These are phyloP conservation scores for Takifugu rubripes DNA, from an alignment of 2,797 vertebrate genomes.

Conservation along the genomic window DNA sequence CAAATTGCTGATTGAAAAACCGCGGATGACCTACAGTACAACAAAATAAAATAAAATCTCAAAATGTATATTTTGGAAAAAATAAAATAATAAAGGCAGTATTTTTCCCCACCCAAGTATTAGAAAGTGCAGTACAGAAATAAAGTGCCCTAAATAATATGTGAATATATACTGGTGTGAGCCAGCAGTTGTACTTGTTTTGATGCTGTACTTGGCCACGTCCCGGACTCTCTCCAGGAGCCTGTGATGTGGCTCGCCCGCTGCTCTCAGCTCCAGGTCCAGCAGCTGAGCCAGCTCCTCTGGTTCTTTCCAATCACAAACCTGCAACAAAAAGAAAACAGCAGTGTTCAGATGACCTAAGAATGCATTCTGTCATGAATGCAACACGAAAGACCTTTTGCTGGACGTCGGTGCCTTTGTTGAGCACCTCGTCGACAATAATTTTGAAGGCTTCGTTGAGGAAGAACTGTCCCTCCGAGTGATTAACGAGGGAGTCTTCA, in stretches of 20 bases:
- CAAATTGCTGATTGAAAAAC: conserved; percentile 88
- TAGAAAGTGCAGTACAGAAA: too few relatives aligned
- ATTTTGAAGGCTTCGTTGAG: conserved; percentile 78
- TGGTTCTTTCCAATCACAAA: conserved; percentile 84
- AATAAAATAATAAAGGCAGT: too few relatives aligned
- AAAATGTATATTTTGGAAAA: too few relatives aligned
- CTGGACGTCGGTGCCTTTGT: conserved; percentile 75
- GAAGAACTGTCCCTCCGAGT: conserved; percentile 72
- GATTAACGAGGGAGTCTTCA: conserved; percentile 56
- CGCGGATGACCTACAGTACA: conserved; percentile 79
- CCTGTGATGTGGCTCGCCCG: conserved; percentile 70
- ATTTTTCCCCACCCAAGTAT: too few relatives aligned
- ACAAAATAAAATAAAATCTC: too few relatives aligned
- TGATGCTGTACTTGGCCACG: conserved; percentile 83
- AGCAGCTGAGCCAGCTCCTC: conserved; percentile 77
- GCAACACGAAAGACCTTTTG: conserved; percentile 73
- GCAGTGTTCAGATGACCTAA: neutral
- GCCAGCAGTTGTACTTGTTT: conserved; percentile 75
- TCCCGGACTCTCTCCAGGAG: conserved; percentile 79
- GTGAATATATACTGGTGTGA: too few relatives aligned
- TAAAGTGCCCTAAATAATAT: too few relatives aligned
- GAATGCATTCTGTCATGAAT: too few relatives aligned
- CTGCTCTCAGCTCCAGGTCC: conserved; percentile 80
- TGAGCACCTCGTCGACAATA: conserved; percentile 79
- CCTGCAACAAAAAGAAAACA: conserved; percentile 61